phyloP scores from a whole-genome alignment of 2,797 vertebrate genomes.

The Tapera naevia region DNA sequence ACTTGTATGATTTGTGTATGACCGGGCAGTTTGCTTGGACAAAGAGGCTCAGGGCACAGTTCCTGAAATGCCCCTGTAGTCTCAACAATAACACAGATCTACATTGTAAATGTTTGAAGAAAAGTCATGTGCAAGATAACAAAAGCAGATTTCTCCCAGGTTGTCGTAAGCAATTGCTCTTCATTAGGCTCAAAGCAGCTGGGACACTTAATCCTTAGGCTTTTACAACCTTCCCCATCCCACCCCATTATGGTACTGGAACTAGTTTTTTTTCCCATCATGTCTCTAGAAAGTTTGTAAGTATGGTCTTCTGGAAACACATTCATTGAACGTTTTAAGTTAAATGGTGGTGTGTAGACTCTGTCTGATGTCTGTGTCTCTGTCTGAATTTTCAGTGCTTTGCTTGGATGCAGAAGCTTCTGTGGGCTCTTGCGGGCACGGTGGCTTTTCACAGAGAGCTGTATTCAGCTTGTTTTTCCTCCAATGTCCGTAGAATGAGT shows the following conservation, averaged over 20 bases:
- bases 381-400: neutral
- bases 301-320: neutral
- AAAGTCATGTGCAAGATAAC: neutral
- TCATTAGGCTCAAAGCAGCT: neutral
- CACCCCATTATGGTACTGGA: fast-evolving
- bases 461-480: neutral
- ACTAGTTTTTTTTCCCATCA: neutral
- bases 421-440: neutral
- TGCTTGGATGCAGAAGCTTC: neutral
- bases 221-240: fast-evolving
- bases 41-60: neutral
- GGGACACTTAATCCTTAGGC: neutral
- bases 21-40: neutral
- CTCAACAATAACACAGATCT: neutral
- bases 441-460: neutral
- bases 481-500: fast-evolving
- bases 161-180: neutral
- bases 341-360: fast-evolving
- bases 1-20: neutral
- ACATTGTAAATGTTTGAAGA: neutral
- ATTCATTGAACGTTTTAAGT: neutral
- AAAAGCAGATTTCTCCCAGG: neutral
- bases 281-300: neutral
- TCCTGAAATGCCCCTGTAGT: neutral
- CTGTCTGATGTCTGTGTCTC: neutral